Conservation (phyloP, 2,797 vertebrate species). For the Remorina albescens region DNA sequence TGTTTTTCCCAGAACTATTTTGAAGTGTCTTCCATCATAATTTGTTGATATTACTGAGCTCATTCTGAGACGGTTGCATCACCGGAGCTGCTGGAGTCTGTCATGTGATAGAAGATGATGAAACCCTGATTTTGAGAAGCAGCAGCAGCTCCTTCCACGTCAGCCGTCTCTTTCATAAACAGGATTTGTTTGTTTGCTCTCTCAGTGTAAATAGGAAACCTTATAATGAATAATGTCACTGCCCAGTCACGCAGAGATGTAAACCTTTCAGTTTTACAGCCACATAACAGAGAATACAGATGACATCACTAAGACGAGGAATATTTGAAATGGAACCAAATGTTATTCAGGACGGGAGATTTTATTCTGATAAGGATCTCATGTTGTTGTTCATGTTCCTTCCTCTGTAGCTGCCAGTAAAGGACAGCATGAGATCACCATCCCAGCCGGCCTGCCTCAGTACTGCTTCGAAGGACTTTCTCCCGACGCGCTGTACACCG, state of each 20-base stretch:
- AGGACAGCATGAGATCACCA: slow-evolving; percentile 95
- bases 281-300: not conserved
- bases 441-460: slow-evolving; percentile 91
- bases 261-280: slow-evolving; percentile 29
- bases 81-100: not conserved
- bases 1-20: slow-evolving; percentile 31
- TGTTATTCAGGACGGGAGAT: not conserved
- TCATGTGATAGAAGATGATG: not conserved
- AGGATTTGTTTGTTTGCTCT: slow-evolving; percentile 44
- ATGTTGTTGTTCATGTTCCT: not conserved
- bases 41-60: slow-evolving; percentile 37
- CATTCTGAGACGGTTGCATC: not conserved
- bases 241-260: not conserved
- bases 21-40: not conserved
- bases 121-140: not conserved
- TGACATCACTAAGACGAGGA: too few relatives aligned
- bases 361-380: not conserved
- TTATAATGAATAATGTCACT: slow-evolving; percentile 25
- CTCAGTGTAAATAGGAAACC: slow-evolving; percentile 42
- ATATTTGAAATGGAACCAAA: not conserved
- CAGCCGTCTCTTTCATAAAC: slow-evolving; percentile 46
- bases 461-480: slow-evolving; percentile 94
- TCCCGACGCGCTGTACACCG: slow-evolving; percentile 89
- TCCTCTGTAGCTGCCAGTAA: slow-evolving; percentile 74
- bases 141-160: not conserved